Base-by-base conservation (phyloP, 2,888 invertebrate species). In the Lycaena phlaeas region DNA sequence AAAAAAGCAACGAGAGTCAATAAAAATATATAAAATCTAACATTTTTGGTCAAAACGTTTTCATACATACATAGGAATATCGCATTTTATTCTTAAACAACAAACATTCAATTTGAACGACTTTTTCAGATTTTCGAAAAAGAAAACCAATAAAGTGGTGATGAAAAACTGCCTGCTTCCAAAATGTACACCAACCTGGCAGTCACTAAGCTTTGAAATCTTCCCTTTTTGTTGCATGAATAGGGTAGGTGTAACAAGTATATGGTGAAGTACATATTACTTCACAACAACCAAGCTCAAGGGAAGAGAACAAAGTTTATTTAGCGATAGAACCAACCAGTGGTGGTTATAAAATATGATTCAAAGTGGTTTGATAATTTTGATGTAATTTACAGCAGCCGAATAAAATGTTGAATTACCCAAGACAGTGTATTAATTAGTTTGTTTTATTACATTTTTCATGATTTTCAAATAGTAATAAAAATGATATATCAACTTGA, bases 51-150 rank as follows among this genome's bases (percentile, higher is more conserved):
- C 34, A 34, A 18, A 9, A 7, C 10, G 12, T 31, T 7, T 17
- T 22, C 12, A 18, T 2, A 12, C 4, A 10, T 22, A 22, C 5
- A 18, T 11, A 27, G 17, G 12, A n/a, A 17, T 41, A 44, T 54
- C 63, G 61, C 66, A 65, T 60, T 64, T 62, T 61, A 64, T 59
- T 61, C 49, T 54, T 60, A 59, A 63, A 64, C 55, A 39, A 47
- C 53, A 54, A 48, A 53, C 44, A 42, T 26, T 40, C 12, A 17
- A 38, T 34, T 41, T 39, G 7, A 41, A 34, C 18, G 40, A 36
- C 14, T 12, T 40, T 36, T 42, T 2, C 22, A 22, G 5, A 5
- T 22, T 22, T 22, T 22, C 22, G 22, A 22, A 22, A 18, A 22
- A 3, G 22, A 22, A 22, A 22, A 22, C 22, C 22, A 22, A 22